These are phyloP conservation scores for Heliconius eleuchia DNA, from an alignment of 1,140 invertebrate species.

Conservation along the genomic window DNA sequence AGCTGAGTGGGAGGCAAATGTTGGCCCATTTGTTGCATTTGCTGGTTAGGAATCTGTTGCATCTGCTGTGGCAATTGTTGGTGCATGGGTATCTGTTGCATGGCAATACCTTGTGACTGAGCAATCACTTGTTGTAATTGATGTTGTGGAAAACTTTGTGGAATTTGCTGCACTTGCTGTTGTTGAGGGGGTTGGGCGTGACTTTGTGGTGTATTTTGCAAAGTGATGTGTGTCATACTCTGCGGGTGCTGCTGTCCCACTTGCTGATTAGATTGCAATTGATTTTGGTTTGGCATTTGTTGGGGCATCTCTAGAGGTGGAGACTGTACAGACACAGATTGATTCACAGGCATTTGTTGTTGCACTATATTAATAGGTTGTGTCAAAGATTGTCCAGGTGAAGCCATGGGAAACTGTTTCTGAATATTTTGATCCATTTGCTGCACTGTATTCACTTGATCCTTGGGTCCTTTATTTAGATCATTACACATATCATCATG, in stretches of 20 bases:
- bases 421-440: conserved; percentile 75
- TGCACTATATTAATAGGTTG: conserved; percentile 78
- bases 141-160: conserved; percentile 82
- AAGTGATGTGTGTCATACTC: conserved; percentile 79
- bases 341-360: conserved; percentile 74
- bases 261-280: conserved; percentile 65
- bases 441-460: conserved; percentile 73
- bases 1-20: conserved; percentile 76
- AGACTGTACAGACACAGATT: conserved; percentile 77
- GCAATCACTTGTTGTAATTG: conserved; percentile 82
- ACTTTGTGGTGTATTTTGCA: conserved; percentile 67
- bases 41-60: conserved; percentile 78
- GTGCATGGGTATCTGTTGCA: conserved; percentile 79
- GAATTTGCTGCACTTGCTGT: conserved; percentile 77
- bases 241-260: conserved; percentile 76
- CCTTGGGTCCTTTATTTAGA: conserved; percentile 73
- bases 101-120: conserved; percentile 75
- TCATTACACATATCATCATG: conserved; percentile 77
- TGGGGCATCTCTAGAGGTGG: conserved; percentile 78
- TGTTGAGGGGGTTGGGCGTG: conserved; percentile 68
- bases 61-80: conserved; percentile 80
- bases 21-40: conserved; percentile 79
- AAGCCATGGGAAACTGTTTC: conserved; percentile 79
- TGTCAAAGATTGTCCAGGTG: conserved; percentile 77
- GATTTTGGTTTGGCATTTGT: conserved; percentile 72